Conservation (phyloP, 2,888 invertebrate species). For the Pinctada fucata region DNA sequence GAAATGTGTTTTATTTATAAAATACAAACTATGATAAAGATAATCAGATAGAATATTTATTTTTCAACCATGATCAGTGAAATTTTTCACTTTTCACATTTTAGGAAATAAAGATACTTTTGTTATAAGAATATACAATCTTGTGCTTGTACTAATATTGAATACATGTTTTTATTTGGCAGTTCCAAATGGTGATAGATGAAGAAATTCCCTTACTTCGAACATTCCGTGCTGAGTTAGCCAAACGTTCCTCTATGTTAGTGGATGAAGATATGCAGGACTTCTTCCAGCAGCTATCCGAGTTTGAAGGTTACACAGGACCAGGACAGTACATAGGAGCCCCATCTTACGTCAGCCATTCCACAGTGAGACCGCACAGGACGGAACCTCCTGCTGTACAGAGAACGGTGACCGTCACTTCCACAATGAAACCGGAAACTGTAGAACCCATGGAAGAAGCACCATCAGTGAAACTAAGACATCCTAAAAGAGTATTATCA, state of each 20-base stretch:
- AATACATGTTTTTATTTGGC: conserved; percentile 54
- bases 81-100: too few relatives aligned
- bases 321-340: conserved; percentile 46
- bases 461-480: conserved; percentile 38
- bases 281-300: conserved; percentile 66
- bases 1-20: too few relatives aligned
- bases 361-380: conserved; percentile 41
- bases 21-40: too few relatives aligned
- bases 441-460: conserved; percentile 3
- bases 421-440: conserved; percentile 10
- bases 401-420: conserved; percentile 20
- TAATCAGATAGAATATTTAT: too few relatives aligned
- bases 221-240: conserved; percentile 89
- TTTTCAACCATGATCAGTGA: too few relatives aligned
- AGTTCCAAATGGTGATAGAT: conserved; percentile 71
- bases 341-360: conserved; percentile 54
- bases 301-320: conserved; percentile 65
- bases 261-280: conserved; percentile 71
- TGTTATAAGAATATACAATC: too few relatives aligned
- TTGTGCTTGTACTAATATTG: too few relatives aligned
- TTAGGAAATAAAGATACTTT: too few relatives aligned
- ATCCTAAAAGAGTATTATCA: conserved; percentile 53
- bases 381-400: conserved; percentile 19
- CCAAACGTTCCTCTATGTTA: conserved; percentile 68
- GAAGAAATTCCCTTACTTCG: conserved; percentile 71